phyloP scores from a whole-genome alignment of 2,888 invertebrate species.

The Cheilosia pagana region DNA sequence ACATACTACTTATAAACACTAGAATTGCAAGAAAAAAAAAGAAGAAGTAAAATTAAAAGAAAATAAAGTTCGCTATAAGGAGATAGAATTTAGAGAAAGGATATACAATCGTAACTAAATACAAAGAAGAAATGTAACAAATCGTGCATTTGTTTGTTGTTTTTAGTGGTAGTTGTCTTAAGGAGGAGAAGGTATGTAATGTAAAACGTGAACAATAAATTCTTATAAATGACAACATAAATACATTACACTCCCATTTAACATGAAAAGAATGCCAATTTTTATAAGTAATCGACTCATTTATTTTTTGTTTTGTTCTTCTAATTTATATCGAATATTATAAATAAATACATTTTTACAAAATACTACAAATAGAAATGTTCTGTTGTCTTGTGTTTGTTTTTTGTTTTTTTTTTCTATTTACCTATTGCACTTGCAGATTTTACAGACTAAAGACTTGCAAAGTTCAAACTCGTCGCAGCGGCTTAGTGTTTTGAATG shows the following conservation, averaged over 20 bases:
- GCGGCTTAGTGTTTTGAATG: too few relatives aligned
- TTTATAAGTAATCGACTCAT: constrained; percentile 52
- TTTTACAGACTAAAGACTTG: too few relatives aligned
- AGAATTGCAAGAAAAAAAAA: constrained; percentile 31
- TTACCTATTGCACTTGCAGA: not conserved
- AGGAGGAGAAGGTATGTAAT: constrained; percentile 11
- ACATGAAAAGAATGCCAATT: constrained; percentile 56
- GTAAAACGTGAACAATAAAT: constrained; percentile 17
- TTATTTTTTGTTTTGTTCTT: constrained; percentile 46
- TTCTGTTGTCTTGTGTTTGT: not conserved
- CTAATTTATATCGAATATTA: constrained; percentile 69
- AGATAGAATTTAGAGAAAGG: constrained; percentile 36
- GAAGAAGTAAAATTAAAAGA: not conserved
- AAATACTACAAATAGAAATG: constrained; percentile 10
- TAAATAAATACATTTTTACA: constrained; percentile 70
- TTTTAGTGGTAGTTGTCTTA: constrained; percentile 12
- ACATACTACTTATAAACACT: constrained; percentile 13
- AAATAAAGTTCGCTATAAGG: constrained; percentile 54
- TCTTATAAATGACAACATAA: constrained; percentile 1
- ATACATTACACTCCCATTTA: constrained; percentile 36
- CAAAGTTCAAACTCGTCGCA: too few relatives aligned
- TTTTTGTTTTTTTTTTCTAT: not conserved
- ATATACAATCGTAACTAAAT: constrained; percentile 23
- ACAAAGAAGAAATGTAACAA: constrained; percentile 16
- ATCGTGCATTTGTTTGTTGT: constrained; percentile 32